A percentile compares a stretch with the other conserved stretches of the same genome.
Evolutionary conservation across 2,113 vertebrate genomes (phyloP).

Genomic region (Cyphomyrus plagiostoma): DNA sequence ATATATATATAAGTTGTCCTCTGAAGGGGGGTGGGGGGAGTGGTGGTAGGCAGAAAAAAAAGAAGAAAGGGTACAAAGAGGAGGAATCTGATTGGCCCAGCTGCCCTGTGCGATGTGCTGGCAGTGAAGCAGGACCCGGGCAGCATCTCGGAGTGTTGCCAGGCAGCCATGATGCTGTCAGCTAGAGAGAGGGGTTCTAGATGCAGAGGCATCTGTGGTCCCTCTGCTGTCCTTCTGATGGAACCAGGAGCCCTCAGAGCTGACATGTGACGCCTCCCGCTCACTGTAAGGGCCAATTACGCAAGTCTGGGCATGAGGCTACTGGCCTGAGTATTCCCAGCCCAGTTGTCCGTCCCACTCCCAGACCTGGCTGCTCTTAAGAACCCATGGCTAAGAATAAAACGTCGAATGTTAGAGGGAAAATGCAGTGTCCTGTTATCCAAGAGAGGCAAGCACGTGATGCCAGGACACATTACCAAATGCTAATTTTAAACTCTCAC

Average conservation of each 20-base stretch:
- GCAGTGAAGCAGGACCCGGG: not conserved
- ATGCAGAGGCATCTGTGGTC: not conserved
- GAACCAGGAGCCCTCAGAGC: not conserved
- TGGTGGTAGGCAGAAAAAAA: too few relatives aligned
- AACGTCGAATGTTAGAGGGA: conserved; percentile 19
- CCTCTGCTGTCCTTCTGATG: not conserved
- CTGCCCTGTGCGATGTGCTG: not conserved
- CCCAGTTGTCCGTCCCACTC: not conserved
- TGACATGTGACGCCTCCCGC: conserved; percentile 41
- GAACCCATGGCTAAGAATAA: conserved; percentile 46
- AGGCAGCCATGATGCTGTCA: not conserved
- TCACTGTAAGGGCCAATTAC: conserved; percentile 49
- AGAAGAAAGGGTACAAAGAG: not conserved
- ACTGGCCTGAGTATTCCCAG: conserved; percentile 41
- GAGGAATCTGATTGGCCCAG: not conserved
- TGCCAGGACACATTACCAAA: not conserved
- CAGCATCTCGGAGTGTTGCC: not conserved
- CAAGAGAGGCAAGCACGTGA: not conserved
- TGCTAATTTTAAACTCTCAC: conserved; percentile 17
- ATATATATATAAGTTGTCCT: too few relatives aligned
- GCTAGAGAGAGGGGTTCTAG: not conserved
- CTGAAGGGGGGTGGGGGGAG: too few relatives aligned
- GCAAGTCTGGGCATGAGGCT: conserved; percentile 46
- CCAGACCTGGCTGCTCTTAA: conserved; percentile 26
- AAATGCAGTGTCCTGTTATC: not conserved